These are phyloP conservation scores for Platygyra sinensis DNA, from an alignment of 64 coral and sea anemone species.

Conservation along the genomic window DNA sequence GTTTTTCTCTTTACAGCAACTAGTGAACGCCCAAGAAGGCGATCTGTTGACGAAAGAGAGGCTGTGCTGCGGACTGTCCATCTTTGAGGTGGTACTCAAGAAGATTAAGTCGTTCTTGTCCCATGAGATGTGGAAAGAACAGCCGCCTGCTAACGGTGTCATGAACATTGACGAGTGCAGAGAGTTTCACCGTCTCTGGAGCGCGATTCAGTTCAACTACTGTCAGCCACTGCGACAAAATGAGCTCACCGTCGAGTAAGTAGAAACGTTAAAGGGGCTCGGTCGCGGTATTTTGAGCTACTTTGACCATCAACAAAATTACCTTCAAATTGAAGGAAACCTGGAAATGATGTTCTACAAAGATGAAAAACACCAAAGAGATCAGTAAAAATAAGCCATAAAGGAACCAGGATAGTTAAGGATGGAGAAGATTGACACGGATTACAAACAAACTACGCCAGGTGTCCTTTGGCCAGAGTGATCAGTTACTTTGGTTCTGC, in stretches of 20 bases:
- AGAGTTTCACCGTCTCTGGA: constrained; percentile 95
- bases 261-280: background rate
- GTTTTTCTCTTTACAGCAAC: constrained; percentile 71
- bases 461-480: no score
- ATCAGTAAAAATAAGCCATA: no score
- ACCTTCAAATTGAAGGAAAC: no score
- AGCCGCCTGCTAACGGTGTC: constrained; percentile 71
- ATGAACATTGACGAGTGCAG: constrained; percentile 95
- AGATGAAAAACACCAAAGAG: no score
- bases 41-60: constrained; percentile 96
- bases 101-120: constrained; percentile 81
- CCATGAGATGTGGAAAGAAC: constrained; percentile 82
- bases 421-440: no score
- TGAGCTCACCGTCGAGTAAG: constrained; percentile 97
- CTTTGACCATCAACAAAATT: no score
- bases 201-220: constrained; percentile 93
- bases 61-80: constrained; percentile 92
- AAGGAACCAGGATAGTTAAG: no score
- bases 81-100: constrained; percentile 91
- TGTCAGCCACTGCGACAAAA: constrained; percentile 83
- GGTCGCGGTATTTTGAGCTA: no score
- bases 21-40: constrained; percentile 91
- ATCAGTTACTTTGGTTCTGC: no score
- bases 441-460: no score
- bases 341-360: no score